phyloP scores from a whole-genome alignment of 2,797 vertebrate species.

The Alexandromys oeconomus region DNA sequence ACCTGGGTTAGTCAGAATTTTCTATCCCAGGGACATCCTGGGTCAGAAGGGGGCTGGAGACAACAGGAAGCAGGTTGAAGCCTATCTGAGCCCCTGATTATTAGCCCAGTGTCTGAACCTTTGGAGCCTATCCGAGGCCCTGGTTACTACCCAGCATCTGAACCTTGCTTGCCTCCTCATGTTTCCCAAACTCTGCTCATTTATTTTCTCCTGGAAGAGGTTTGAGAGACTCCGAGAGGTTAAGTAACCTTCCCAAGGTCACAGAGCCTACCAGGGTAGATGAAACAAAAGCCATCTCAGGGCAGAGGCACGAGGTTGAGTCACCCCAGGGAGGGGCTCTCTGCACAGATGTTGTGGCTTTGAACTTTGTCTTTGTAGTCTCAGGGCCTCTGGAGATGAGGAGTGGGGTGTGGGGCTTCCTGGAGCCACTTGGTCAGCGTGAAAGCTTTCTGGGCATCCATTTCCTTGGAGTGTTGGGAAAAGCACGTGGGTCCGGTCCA shows the following conservation, averaged over 20 bases:
- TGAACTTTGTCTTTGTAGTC: neutral
- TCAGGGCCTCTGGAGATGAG: neutral
- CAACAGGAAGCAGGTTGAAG: neutral
- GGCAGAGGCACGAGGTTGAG: neutral
- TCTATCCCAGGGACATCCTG: neutral
- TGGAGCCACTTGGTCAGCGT: neutral
- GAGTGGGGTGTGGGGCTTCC: neutral
- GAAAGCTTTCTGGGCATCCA: neutral
- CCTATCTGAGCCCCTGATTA: no score
- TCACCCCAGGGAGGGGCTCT: neutral
- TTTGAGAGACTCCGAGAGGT: conserved; percentile 17
- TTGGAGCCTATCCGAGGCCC: no score
- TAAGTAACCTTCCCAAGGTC: neutral
- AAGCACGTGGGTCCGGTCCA: neutral
- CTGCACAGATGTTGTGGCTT: no score
- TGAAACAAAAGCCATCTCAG: neutral
- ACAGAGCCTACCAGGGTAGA: neutral
- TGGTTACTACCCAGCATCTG: neutral
- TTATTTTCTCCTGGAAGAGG: neutral
- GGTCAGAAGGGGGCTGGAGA: neutral
- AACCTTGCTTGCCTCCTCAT: neutral
- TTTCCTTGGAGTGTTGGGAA: neutral
- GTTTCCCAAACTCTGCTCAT: neutral
- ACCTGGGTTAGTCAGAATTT: neutral
- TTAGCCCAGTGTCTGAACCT: neutral